phyloP scores from a whole-genome alignment of 2,888 invertebrate genomes.

The Heteromyza rotundicornis region DNA sequence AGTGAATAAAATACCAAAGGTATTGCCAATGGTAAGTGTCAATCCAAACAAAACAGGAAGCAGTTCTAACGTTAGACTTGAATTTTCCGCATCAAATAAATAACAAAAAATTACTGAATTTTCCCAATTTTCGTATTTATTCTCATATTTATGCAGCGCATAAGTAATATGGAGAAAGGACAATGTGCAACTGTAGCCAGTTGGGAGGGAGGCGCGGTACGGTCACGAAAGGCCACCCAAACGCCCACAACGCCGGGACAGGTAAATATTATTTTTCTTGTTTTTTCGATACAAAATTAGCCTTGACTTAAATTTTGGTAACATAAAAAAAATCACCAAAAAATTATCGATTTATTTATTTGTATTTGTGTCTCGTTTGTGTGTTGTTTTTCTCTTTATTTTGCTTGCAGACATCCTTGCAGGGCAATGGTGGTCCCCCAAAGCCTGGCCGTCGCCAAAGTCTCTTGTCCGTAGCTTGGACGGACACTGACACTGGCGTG shows the following conservation, averaged over 20 bases:
- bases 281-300: background rate
- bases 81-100: background rate
- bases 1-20: constrained; percentile 65
- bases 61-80: no score
- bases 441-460: constrained; percentile 61
- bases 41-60: background rate
- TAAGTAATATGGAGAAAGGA: constrained; percentile 71
- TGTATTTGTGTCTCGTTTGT: constrained; percentile 15
- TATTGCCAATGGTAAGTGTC: constrained; percentile 61
- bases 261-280: constrained; percentile 46
- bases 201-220: constrained; percentile 70
- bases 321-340: no score
- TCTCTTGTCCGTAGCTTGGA: constrained; percentile 68
- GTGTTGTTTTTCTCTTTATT: constrained; percentile 1
- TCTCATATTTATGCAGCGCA: constrained; percentile 60
- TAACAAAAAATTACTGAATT: background rate
- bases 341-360: no score
- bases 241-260: constrained; percentile 63
- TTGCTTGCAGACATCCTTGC: constrained; percentile 56
- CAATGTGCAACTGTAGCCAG: constrained; percentile 72
- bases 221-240: constrained; percentile 67
- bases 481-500: constrained; percentile 72
- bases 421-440: constrained; percentile 62
- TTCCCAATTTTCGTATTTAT: background rate
- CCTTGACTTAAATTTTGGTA: background rate